These are phyloP conservation scores for Alectoris magna DNA, from an alignment of 2,797 vertebrate genomes.

Conservation along the genomic window DNA sequence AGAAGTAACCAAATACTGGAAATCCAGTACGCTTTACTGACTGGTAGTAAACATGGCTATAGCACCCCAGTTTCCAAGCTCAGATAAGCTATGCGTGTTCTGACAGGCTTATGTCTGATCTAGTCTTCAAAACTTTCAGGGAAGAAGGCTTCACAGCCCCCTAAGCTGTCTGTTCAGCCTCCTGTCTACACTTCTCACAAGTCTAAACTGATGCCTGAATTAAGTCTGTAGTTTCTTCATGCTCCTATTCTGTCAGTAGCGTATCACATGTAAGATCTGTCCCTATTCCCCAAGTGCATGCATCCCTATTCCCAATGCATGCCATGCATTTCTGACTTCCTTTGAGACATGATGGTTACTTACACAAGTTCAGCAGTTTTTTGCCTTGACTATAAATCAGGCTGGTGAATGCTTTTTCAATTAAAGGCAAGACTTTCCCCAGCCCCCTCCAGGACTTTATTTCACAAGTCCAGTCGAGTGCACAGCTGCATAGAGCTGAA, in stretches of 20 bases:
- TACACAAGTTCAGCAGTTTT: slow-evolving; percentile 9
- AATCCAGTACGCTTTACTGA: neutral
- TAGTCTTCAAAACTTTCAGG: neutral
- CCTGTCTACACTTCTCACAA: neutral
- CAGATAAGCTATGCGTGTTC: neutral
- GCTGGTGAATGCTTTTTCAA: neutral
- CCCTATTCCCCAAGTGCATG: neutral
- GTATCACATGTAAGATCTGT: rapidly evolving
- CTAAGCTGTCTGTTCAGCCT: neutral
- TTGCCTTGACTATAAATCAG: neutral
- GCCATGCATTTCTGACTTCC: neutral
- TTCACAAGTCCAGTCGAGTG: neutral
- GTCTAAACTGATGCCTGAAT: slow-evolving; percentile 3
- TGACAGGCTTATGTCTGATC: slow-evolving; percentile 11
- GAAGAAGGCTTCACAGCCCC: neutral
- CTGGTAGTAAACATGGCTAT: neutral
- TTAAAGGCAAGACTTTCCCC: too few species aligned
- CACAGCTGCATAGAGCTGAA: neutral
- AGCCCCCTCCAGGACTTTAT: neutral
- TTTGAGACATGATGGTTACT: slow-evolving; percentile 15
- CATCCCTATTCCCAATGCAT: too few species aligned
- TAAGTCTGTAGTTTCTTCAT: slow-evolving; percentile 1
- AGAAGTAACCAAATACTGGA: neutral
- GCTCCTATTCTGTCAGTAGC: slow-evolving; percentile 33
- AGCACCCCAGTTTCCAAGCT: neutral